Evolutionary conservation across 2,888 invertebrate species (phyloP).

Genomic region (Diaperis boleti): DNA sequence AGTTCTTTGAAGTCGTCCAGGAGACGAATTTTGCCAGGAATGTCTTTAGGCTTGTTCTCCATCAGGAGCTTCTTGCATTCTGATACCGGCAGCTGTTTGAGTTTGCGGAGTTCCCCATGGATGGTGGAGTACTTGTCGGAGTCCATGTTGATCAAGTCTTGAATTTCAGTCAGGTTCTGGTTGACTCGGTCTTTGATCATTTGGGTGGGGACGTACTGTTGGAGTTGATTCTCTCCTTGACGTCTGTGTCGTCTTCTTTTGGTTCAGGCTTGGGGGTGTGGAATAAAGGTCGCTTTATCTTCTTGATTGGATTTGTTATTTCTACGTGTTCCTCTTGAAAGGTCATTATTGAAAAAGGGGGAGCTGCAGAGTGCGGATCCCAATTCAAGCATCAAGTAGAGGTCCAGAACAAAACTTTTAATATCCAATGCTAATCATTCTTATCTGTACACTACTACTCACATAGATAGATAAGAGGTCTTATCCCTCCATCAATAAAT

Average conservation of each 20-base stretch:
- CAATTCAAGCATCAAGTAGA: no score
- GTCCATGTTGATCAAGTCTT: slow-evolving; percentile 57
- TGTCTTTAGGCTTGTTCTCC: slow-evolving; percentile 55
- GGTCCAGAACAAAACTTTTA: no score
- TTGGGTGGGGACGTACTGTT: slow-evolving; percentile 49
- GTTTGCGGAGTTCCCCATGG: slow-evolving; percentile 55
- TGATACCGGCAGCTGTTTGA: slow-evolving; percentile 56
- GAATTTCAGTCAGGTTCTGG: slow-evolving; percentile 56
- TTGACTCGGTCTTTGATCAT: slow-evolving; percentile 58
- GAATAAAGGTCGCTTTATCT: no score
- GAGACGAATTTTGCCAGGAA: slow-evolving; percentile 55
- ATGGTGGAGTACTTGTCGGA: slow-evolving; percentile 56
- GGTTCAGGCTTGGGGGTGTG: not conserved
- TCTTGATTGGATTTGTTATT: no score
- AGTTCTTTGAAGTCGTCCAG: slow-evolving; percentile 58
- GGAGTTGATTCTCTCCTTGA: slow-evolving; percentile 53
- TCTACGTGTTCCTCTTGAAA: no score
- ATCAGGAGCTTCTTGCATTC: slow-evolving; percentile 60
- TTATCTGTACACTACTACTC: no score
- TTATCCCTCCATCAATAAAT: no score
- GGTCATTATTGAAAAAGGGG: slow-evolving; percentile 47
- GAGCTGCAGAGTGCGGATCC: slow-evolving; percentile 57
- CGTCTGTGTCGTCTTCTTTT: slow-evolving; percentile 34
- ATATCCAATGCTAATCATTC: no score
- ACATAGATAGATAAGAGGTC: no score